Evolutionary conservation across 2,113 vertebrate genomes (phyloP).

Genomic region (Riparia riparia): DNA sequence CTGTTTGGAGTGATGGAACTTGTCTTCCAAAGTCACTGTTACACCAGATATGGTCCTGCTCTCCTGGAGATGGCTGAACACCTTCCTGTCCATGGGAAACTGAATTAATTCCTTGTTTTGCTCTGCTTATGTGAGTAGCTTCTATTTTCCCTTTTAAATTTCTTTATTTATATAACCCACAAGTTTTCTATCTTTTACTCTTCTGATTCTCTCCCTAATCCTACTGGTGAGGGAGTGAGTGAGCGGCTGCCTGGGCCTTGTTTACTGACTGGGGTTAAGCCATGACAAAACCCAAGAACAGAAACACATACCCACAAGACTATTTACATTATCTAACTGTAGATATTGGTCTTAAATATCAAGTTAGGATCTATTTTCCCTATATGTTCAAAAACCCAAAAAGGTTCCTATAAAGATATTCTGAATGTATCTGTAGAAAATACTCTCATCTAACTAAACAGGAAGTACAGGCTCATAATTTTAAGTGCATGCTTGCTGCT

Average conservation of each 20-base stretch:
- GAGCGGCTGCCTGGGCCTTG: background rate
- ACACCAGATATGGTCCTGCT: background rate
- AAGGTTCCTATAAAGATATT: background rate
- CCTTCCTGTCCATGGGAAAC: background rate
- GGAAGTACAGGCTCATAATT: background rate
- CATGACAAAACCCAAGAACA: background rate
- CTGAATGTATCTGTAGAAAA: background rate
- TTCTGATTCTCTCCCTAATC: background rate
- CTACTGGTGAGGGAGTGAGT: background rate
- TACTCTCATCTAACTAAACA: background rate
- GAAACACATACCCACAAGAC: background rate
- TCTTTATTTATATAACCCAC: background rate
- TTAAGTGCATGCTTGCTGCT: background rate
- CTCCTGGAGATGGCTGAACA: background rate
- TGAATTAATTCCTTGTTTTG: background rate
- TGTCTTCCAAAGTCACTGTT: rapidly evolving
- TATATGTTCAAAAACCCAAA: background rate
- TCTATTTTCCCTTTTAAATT: background rate
- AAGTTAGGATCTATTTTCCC: background rate
- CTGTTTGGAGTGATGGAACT: rapidly evolving
- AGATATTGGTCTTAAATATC: background rate
- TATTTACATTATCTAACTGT: background rate
- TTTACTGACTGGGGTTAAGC: background rate
- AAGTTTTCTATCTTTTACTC: background rate
- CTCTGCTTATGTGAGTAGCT: background rate